These are phyloP conservation scores for Seira ritae DNA, from an alignment of 2,888 invertebrate genomes.

Conservation along the genomic window DNA sequence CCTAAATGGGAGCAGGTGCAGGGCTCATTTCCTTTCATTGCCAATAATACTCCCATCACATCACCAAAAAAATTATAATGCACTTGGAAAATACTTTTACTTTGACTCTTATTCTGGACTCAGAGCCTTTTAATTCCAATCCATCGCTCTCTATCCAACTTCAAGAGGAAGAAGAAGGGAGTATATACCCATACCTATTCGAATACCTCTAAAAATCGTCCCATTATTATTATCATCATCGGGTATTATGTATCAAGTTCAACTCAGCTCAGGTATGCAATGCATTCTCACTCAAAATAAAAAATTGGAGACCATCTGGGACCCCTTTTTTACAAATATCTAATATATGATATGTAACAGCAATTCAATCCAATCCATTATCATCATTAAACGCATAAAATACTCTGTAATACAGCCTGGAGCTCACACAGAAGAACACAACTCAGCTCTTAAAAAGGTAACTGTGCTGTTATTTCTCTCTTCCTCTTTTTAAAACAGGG, in stretches of 20 bases:
- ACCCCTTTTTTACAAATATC: conserved; percentile 42
- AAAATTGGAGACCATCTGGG: conserved; percentile 55
- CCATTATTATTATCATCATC: background rate
- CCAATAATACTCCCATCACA: background rate
- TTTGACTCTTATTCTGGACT: too few species aligned
- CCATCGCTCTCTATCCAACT: too few species aligned
- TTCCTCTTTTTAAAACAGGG: conserved; percentile 42
- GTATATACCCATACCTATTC: background rate
- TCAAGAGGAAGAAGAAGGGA: conserved; percentile 11
- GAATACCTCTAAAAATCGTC: background rate
- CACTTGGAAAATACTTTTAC: background rate
- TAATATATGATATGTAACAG: conserved; percentile 30
- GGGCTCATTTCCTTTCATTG: conserved; percentile 56
- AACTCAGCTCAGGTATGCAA: background rate
- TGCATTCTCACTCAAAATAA: background rate
- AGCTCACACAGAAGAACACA: background rate
- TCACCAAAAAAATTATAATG: background rate
- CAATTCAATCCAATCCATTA: conserved; percentile 63
- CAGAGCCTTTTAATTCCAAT: conserved; percentile 60
- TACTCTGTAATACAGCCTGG: background rate
- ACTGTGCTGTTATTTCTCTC: background rate
- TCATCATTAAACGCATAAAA: conserved; percentile 56
- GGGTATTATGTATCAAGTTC: background rate
- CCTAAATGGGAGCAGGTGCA: conserved; percentile 63
- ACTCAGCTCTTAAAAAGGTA: too few species aligned